phyloP scores from a whole-genome alignment of 2,888 invertebrate genomes.

The Habroteleia sp. region DNA sequence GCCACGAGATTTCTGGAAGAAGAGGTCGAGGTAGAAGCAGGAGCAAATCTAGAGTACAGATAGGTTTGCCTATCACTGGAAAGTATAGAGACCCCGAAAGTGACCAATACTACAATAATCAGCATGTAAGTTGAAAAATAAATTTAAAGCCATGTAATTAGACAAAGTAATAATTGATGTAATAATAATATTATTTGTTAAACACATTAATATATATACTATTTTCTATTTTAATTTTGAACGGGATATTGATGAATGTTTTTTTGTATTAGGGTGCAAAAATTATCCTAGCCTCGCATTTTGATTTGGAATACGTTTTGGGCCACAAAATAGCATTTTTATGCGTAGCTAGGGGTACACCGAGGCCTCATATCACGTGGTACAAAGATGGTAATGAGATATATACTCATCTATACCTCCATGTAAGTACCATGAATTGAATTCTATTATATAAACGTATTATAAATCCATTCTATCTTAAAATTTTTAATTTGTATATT shows the following conservation, averaged over 20 bases:
- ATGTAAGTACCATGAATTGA: constrained; percentile 86
- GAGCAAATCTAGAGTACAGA: constrained; percentile 91
- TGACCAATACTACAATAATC: constrained; percentile 94
- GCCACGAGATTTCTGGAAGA: constrained; percentile 82
- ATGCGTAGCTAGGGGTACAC: constrained; percentile 94
- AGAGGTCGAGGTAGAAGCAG: constrained; percentile 88
- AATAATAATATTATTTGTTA: too few relatives aligned
- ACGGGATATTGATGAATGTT: too few relatives aligned
- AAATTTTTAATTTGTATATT: too few relatives aligned
- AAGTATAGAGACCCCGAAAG: constrained; percentile 95
- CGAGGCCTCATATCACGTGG: constrained; percentile 96
- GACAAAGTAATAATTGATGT: too few relatives aligned
- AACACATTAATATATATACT: too few relatives aligned
- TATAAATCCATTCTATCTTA: too few relatives aligned
- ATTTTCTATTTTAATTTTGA: too few relatives aligned
- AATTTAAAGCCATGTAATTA: too few relatives aligned
- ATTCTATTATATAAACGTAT: too few relatives aligned
- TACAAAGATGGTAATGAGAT: constrained; percentile 97
- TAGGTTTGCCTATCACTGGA: constrained; percentile 92
- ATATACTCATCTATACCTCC: constrained; percentile 92
- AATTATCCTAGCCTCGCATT: constrained; percentile 93
- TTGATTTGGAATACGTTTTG: constrained; percentile 95
- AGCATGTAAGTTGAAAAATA: constrained; percentile 88
- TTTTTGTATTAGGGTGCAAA: constrained; percentile 90
- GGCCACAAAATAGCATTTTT: constrained; percentile 97